Evolutionary conservation across 2,888 invertebrate genomes (phyloP).

Genomic region (Microchrysa polita): DNA sequence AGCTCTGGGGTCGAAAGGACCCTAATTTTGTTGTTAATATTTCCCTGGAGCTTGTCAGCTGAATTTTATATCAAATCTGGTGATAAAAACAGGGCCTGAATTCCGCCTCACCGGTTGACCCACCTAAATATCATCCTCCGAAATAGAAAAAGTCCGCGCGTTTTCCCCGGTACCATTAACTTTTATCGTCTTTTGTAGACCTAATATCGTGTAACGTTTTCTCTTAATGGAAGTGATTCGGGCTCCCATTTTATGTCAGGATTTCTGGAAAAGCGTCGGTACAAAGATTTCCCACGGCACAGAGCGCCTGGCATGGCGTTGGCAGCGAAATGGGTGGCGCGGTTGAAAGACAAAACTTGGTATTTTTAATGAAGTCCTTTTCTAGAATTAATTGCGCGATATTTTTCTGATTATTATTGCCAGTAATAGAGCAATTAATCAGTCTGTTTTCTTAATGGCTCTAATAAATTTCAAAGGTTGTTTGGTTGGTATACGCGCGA

Average conservation of each 20-base stretch:
- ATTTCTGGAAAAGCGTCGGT: not conserved
- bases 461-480: constrained; percentile 45
- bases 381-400: constrained; percentile 45
- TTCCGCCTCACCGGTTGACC: not conserved
- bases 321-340: not conserved
- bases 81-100: not conserved
- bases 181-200: constrained; percentile 23
- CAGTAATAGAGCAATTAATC: constrained; percentile 49
- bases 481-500: not conserved
- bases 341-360: constrained; percentile 16
- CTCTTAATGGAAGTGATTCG: constrained; percentile 25
- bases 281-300: not conserved
- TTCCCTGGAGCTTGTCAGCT: not conserved
- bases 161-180: constrained; percentile 24
- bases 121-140: not conserved
- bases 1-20: not conserved
- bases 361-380: constrained; percentile 47
- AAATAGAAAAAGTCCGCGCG: constrained; percentile 17
- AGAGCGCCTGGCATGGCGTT: too few relatives aligned
- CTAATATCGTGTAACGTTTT: constrained; percentile 12
- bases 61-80: not conserved
- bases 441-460: constrained; percentile 46
- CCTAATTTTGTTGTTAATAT: constrained; percentile 1
- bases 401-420: constrained; percentile 49
- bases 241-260: constrained; percentile 1